phyloP scores from a whole-genome alignment of 2,888 invertebrate genomes.

The Melikaiella ostensackeni region DNA sequence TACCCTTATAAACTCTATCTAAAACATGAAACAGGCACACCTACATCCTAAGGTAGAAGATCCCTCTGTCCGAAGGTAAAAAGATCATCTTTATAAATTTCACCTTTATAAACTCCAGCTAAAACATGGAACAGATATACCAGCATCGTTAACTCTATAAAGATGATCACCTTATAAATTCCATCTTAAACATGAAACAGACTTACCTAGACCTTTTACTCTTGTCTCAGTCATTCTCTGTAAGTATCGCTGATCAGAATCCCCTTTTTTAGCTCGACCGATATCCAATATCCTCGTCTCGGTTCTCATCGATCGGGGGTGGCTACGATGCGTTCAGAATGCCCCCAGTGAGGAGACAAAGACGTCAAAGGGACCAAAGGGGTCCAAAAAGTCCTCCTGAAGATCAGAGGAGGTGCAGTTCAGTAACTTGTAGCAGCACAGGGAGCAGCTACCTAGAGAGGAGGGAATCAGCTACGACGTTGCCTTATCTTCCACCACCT shows the following conservation, averaged over 20 bases:
- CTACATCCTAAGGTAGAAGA: too few species aligned
- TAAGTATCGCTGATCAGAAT: not conserved
- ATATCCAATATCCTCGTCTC: slow-evolving; percentile 68
- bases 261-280: slow-evolving; percentile 14
- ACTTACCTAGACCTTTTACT: too few species aligned
- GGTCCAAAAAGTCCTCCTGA: slow-evolving; percentile 62
- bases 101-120: too few species aligned
- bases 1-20: too few species aligned
- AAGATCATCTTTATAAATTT: too few species aligned
- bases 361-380: not conserved
- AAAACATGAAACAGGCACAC: too few species aligned
- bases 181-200: too few species aligned
- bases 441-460: slow-evolving; percentile 91
- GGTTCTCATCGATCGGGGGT: slow-evolving; percentile 82
- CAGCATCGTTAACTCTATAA: too few species aligned
- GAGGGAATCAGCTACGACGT: slow-evolving; percentile 87
- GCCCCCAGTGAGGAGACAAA: slow-evolving; percentile 82
- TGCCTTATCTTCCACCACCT: slow-evolving; percentile 84
- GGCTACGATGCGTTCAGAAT: slow-evolving; percentile 86
- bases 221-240: too few species aligned
- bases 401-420: slow-evolving; percentile 84
- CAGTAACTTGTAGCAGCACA: slow-evolving; percentile 91
- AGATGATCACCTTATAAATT: not conserved
- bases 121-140: too few species aligned
- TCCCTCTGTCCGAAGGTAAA: too few species aligned